Evolutionary conservation across 2,797 vertebrate species (phyloP).

Genomic region (Chanos chanos): DNA sequence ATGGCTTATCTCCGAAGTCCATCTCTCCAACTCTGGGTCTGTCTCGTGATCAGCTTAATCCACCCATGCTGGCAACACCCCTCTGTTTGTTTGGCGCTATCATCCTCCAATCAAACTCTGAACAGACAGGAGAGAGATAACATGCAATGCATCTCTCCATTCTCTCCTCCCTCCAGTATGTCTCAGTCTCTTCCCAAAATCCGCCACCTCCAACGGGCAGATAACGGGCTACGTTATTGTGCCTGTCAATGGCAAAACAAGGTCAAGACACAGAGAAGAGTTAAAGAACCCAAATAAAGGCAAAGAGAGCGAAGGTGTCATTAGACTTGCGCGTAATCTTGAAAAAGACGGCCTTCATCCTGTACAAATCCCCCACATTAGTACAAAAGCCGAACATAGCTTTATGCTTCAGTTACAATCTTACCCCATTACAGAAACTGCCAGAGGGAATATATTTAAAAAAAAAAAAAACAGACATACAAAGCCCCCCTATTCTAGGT

Average conservation of each 20-base stretch:
- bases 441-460: neutral
- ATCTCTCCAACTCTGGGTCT: conserved; percentile 14
- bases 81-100: conserved; percentile 47
- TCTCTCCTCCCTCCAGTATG: conserved; percentile 2
- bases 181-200: conserved; percentile 28
- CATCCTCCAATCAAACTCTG: conserved; percentile 40
- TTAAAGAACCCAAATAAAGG: conserved; percentile 26
- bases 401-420: conserved; percentile 28
- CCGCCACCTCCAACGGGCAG: neutral
- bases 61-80: conserved; percentile 15
- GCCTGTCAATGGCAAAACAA: conserved; percentile 14
- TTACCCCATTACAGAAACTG: conserved; percentile 23
- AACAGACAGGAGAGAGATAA: conserved; percentile 51
- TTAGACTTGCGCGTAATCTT: conserved; percentile 37
- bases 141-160: conserved; percentile 46
- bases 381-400: conserved; percentile 22
- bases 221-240: conserved; percentile 34
- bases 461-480: neutral
- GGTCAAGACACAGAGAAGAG: conserved; percentile 18
- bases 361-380: conserved; percentile 29
- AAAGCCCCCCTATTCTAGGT: conserved; percentile 38
- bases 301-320: conserved; percentile 24
- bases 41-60: conserved; percentile 43
- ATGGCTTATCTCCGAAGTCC: neutral
- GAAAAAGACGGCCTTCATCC: conserved; percentile 16